phyloP scores from a whole-genome alignment of 1,140 invertebrate species.

The Lamellibrachia luymesi region DNA sequence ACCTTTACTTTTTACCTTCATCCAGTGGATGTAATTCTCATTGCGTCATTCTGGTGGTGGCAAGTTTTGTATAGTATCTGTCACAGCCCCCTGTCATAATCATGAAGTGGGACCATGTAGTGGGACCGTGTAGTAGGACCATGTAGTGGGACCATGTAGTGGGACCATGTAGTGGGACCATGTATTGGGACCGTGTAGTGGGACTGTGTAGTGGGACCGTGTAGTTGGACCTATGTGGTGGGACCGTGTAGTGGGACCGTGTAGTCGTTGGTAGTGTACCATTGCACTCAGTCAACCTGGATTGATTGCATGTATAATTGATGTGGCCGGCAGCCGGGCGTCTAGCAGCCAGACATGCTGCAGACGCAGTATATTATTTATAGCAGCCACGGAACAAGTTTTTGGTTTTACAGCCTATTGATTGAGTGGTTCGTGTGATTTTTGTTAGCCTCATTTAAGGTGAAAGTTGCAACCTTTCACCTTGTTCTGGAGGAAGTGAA shows the following conservation, averaged over 20 bases:
- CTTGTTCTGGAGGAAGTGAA: neutral
- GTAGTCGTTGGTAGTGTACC: neutral
- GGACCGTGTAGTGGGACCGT: neutral
- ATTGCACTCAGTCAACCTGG: neutral
- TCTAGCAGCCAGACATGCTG: neutral
- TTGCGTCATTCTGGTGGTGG: too few species aligned
- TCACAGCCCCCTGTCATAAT: too few species aligned
- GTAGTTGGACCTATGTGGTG: neutral
- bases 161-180: neutral
- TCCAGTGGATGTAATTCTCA: too few species aligned
- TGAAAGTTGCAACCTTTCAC: neutral
- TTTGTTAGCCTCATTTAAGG: constrained; percentile 3
- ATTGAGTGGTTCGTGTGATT: neutral
- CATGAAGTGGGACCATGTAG: too few species aligned
- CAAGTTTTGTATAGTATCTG: too few species aligned
- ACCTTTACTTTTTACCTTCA: too few species aligned
- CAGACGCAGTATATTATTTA: neutral
- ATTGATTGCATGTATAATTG: constrained; percentile 2
- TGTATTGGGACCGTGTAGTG: too few species aligned
- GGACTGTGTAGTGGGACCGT: neutral
- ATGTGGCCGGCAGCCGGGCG: neutral
- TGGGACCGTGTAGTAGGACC: too few species aligned
- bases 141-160: too few species aligned
- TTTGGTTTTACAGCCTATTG: constrained; percentile 5
- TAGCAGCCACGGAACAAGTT: neutral